Conservation (phyloP, 2,797 vertebrate genomes). For the Hephaestus fuliginosus region DNA sequence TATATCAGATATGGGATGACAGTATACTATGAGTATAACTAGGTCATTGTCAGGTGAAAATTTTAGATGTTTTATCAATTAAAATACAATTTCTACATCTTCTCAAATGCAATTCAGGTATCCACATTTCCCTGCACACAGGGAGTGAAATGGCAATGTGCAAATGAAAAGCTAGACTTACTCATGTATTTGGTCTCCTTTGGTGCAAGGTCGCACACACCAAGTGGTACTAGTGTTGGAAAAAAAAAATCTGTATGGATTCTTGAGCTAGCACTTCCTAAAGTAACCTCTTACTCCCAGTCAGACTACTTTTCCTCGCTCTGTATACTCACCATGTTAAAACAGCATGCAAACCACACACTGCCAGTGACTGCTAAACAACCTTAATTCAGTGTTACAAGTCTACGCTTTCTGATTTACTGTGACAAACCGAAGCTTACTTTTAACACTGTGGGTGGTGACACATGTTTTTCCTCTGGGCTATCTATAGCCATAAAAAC, state of each 20-base stretch:
- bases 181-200: neutral
- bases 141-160: neutral
- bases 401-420: conserved; percentile 27
- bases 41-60: neutral
- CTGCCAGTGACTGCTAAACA: conserved; percentile 5
- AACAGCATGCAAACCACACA: conserved; percentile 14
- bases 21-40: neutral
- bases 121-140: no score
- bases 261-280: neutral
- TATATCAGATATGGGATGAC: neutral
- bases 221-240: neutral
- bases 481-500: conserved; percentile 15
- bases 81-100: neutral
- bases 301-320: neutral
- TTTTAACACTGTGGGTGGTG: conserved; percentile 43
- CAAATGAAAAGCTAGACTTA: neutral
- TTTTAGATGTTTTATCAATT: neutral
- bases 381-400: conserved; percentile 29
- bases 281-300: neutral
- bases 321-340: neutral
- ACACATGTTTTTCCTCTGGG: conserved; percentile 25
- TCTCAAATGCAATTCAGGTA: no score
- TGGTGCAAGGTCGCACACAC: neutral
- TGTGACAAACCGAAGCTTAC: conserved; percentile 52
- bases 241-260: neutral